A percentile compares a stretch with the other conserved stretches of the same genome.
Evolutionary conservation across 2,797 vertebrate species (phyloP).

Genomic region (Stomatorhinus walkeri): DNA sequence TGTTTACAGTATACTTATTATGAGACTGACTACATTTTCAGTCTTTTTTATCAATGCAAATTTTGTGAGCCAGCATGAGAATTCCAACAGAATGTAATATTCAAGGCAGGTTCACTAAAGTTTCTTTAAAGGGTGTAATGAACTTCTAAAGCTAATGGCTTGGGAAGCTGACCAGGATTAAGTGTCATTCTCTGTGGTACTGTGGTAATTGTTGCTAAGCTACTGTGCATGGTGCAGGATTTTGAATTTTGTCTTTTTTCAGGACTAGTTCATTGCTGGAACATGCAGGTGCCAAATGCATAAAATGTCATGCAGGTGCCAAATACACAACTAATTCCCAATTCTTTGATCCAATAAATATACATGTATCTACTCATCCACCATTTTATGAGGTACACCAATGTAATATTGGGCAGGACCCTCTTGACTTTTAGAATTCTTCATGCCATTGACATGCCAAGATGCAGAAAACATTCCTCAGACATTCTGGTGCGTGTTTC

Average conservation of each 20-base stretch:
- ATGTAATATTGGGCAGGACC: neutral
- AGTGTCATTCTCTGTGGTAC: neutral
- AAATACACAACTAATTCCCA: neutral
- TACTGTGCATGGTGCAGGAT: neutral
- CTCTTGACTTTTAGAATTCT: neutral
- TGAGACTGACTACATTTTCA: neutral
- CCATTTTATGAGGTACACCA: neutral
- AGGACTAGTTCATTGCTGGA: neutral
- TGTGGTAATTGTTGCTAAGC: neutral
- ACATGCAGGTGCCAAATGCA: neutral
- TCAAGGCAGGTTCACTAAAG: neutral
- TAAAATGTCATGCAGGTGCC: neutral
- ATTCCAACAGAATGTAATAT: neutral
- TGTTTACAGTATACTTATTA: neutral
- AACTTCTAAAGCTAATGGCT: neutral
- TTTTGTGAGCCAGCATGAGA: neutral
- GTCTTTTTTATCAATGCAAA: neutral
- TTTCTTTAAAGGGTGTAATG: neutral
- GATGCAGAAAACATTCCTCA: neutral
- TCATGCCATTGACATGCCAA: neutral
- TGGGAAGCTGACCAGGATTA: neutral
- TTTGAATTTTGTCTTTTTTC: neutral
- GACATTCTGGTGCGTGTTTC: neutral
- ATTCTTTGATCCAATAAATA: neutral
- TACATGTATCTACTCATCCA: neutral